Base-by-base conservation (phyloP, 2,888 invertebrate species). In the Acleris literana region DNA sequence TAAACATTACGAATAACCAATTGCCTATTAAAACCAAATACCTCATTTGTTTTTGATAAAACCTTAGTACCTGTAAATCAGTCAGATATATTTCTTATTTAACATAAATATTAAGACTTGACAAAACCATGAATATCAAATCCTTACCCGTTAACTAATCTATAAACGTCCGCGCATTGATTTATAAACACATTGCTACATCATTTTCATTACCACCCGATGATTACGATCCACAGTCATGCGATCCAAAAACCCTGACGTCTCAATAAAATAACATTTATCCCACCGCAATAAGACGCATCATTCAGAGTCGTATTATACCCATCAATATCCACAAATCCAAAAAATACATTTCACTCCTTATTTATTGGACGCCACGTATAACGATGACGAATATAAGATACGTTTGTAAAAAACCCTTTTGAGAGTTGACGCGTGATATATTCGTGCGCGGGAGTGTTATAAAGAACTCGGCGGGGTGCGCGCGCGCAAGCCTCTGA, bases 361-460 rank as follows among this genome's bases (percentile, higher is more conserved):
- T 89, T 88, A 92, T 90, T 90, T 90, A 91, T 90, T 81, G 81
- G 84, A 76, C 82, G 81, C 79, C 82, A 74, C 70, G 76, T 77
- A 74, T 87, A 91, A 91, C 91, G 91, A 92, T 92, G 92, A 92
- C 91, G 92, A 90, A 92, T 92, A 88, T 82, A 82, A 88, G 90
- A 90, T 90, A 86, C 84, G 87, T 87, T 86, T 84, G 86, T 88
- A 86, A 87, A 86, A 85, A 86, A 84, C 81, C 83, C 85, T 86
- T 90, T 87, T 82, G 82, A 82, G 83, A 76, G 76, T 80, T 87
- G 90, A 90, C 90, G 86, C 78, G 85, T 89, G 90, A 92, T 89
- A 90, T 91, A 92, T 92, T 82, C 84, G 77, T 74, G 86, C 80
- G 86, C 84, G 75, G 74, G 85, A 83, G 84, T 80, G 83, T 79